Evolutionary conservation across 2,113 vertebrate genomes (phyloP).

Genomic region (Bothrops jararaca): DNA sequence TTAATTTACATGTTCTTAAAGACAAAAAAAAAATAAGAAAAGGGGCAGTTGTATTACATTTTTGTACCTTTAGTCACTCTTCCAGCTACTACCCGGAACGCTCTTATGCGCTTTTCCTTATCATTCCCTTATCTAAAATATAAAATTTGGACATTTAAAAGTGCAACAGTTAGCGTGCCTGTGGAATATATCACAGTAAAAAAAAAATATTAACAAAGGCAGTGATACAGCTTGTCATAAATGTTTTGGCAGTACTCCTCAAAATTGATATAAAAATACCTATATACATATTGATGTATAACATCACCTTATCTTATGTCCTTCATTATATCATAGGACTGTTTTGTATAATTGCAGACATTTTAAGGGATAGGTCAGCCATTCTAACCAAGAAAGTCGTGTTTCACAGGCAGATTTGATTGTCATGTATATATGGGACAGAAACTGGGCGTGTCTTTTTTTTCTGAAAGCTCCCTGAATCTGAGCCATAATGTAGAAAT

Average conservation of each 20-base stretch:
- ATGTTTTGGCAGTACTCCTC: slow-evolving; percentile 82
- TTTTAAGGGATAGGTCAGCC: slow-evolving; percentile 65
- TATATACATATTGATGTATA: slow-evolving; percentile 89
- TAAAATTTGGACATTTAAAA: slow-evolving; percentile 86
- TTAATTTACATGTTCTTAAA: slow-evolving; percentile 72
- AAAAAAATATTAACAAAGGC: slow-evolving; percentile 81
- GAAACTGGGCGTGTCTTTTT: slow-evolving; percentile 55
- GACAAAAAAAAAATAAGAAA: slow-evolving; percentile 61
- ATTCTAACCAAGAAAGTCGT: slow-evolving; percentile 63
- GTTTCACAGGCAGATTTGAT: slow-evolving; percentile 70
- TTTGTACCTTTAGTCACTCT: slow-evolving; percentile 57
- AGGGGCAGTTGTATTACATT: slow-evolving; percentile 74
- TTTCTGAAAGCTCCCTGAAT: slow-evolving; percentile 61
- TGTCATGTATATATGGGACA: slow-evolving; percentile 66
- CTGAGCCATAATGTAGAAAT: slow-evolving; percentile 59
- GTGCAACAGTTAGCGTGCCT: slow-evolving; percentile 94
- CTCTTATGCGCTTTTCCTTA: slow-evolving; percentile 69
- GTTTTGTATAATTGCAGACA: slow-evolving; percentile 72
- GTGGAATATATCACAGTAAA: slow-evolving; percentile 89
- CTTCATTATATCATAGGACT: slow-evolving; percentile 76
- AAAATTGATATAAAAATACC: slow-evolving; percentile 80
- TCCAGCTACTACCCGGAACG: slow-evolving; percentile 69
- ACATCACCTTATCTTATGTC: slow-evolving; percentile 84
- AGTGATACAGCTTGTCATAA: slow-evolving; percentile 91
- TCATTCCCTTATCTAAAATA: slow-evolving; percentile 78